Percentiles rank a stretch among this genome's conserved stretches.
Conservation (phyloP, 2,797 vertebrate genomes). For the Glyptemys insculpta region DNA sequence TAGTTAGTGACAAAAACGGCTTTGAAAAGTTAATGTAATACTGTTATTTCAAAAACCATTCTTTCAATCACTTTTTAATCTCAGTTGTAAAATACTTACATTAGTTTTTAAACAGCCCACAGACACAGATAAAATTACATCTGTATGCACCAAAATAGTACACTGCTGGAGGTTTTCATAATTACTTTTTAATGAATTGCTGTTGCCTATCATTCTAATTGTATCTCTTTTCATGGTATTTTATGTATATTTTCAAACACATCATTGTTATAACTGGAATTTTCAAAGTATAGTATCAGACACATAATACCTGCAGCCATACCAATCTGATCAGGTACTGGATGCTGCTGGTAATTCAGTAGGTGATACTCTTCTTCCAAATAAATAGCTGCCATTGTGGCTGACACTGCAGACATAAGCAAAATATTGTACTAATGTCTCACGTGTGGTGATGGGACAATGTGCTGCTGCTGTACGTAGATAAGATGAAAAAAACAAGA, state of each 20-base stretch:
- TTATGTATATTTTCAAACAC: background rate
- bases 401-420: background rate
- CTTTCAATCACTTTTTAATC: background rate
- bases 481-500: background rate
- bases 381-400: background rate
- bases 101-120: background rate
- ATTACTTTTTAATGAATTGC: background rate
- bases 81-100: constrained; percentile 1
- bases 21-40: background rate
- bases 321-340: background rate
- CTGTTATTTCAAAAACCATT: background rate
- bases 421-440: background rate
- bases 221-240: background rate
- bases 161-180: background rate
- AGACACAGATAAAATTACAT: background rate
- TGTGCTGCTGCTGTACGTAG: background rate
- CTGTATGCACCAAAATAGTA: background rate
- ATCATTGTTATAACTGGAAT: background rate
- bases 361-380: background rate
- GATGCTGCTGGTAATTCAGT: background rate
- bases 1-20: background rate
- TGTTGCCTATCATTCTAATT: background rate
- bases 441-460: background rate
- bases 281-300: background rate
- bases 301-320: background rate